Percentiles rank a stretch among this genome's conserved stretches.
Conservation (phyloP, 1,140 invertebrate species). For the Thaumetopoea pityocampa region DNA sequence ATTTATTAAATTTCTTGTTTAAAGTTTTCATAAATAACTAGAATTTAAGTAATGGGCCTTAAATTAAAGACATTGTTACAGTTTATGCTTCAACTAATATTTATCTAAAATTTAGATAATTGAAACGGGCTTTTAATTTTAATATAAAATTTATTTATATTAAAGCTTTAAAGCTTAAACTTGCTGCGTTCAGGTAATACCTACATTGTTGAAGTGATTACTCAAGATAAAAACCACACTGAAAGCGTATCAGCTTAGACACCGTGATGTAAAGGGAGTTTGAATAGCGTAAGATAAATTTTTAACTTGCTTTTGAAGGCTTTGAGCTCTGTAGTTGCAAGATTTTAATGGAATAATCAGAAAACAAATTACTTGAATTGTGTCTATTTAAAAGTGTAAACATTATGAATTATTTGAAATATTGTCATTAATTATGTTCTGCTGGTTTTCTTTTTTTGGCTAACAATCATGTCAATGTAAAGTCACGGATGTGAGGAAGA, state of each 20-base stretch:
- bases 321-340: constrained; percentile 14
- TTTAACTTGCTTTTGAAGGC: constrained; percentile 22
- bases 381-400: too few species aligned
- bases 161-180: background rate
- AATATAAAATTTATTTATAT: background rate
- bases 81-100: too few species aligned
- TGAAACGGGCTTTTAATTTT: too few species aligned
- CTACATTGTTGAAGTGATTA: constrained; percentile 9
- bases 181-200: constrained; percentile 10
- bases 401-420: too few species aligned
- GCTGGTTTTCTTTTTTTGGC: background rate
- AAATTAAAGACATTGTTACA: too few species aligned
- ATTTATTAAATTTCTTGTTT: too few species aligned
- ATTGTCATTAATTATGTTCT: constrained; percentile 3
- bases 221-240: constrained; percentile 16
- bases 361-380: too few species aligned
- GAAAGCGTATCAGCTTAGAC: constrained; percentile 16
- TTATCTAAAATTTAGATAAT: too few species aligned
- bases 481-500: too few species aligned
- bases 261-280: constrained; percentile 20
- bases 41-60: too few species aligned
- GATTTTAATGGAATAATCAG: constrained; percentile 16
- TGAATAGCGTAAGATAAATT: constrained; percentile 22
- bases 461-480: too few species aligned
- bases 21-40: too few species aligned